Percentiles rank a stretch among this genome's conserved stretches.
Conservation (phyloP, 2,797 vertebrate species). For the Remorina albescens region DNA sequence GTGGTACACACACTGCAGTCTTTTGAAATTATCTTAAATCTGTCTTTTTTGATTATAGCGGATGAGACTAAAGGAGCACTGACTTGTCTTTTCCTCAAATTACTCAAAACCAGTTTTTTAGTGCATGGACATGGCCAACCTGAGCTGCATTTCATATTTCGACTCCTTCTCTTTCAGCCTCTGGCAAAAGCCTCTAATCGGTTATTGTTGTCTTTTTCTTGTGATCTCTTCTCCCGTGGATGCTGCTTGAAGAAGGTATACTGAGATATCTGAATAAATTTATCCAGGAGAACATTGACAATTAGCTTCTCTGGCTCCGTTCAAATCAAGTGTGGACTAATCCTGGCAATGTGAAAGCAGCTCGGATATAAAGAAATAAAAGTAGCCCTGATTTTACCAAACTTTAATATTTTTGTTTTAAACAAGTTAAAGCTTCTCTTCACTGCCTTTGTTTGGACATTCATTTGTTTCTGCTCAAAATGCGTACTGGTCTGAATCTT, state of each 20-base stretch:
- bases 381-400: neutral
- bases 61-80: neutral
- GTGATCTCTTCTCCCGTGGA: neutral
- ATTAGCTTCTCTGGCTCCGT: neutral
- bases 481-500: neutral
- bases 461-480: neutral
- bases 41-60: neutral
- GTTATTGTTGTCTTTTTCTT: neutral
- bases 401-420: too few species aligned
- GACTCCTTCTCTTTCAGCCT: too few species aligned
- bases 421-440: too few species aligned
- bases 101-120: too few species aligned
- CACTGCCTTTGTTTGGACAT: neutral
- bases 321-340: neutral
- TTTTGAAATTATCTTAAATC: neutral
- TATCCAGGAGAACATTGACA: neutral
- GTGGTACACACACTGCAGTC: neutral
- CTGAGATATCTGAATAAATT: neutral
- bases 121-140: too few species aligned
- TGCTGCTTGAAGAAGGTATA: conserved; percentile 3
- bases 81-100: too few species aligned
- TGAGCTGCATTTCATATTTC: too few species aligned
- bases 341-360: neutral
- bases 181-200: neutral
- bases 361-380: neutral